These are phyloP conservation scores for Apodemus agrarius DNA, from an alignment of 2,797 vertebrate species.

Conservation along the genomic window DNA sequence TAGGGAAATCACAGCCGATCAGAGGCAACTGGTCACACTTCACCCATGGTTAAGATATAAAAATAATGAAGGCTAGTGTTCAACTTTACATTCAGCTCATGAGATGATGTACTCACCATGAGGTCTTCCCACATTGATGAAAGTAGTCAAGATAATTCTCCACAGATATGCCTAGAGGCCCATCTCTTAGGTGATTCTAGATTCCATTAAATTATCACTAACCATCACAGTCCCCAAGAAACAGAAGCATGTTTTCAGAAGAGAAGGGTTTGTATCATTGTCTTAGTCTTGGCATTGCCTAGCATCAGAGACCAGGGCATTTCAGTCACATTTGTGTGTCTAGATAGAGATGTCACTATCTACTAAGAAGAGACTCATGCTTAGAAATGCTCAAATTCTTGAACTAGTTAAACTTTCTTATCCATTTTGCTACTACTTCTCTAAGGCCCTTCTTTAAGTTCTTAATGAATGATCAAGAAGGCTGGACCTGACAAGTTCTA, in stretches of 20 bases:
- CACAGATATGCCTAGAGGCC: background rate
- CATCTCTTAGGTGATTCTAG: background rate
- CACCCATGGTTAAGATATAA: background rate
- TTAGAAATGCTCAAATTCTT: conserved; percentile 33
- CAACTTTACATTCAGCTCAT: background rate
- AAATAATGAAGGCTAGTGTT: background rate
- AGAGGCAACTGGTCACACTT: background rate
- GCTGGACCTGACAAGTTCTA: background rate
- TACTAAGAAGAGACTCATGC: background rate
- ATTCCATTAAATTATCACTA: background rate
- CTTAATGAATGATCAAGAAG: background rate
- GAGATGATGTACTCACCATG: background rate
- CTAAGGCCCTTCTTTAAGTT: background rate
- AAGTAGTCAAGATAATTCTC: background rate
- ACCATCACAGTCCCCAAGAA: background rate
- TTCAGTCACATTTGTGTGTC: background rate
- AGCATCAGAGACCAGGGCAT: background rate
- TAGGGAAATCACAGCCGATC: background rate
- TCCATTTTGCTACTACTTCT: background rate
- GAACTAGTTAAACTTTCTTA: background rate
- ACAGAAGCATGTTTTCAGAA: background rate
- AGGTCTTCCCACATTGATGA: background rate
- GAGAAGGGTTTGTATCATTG: background rate
- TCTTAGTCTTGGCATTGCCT: background rate
- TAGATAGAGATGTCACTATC: background rate